phyloP scores from a whole-genome alignment of 2,113 vertebrate genomes.

The Heterocephalus glaber region DNA sequence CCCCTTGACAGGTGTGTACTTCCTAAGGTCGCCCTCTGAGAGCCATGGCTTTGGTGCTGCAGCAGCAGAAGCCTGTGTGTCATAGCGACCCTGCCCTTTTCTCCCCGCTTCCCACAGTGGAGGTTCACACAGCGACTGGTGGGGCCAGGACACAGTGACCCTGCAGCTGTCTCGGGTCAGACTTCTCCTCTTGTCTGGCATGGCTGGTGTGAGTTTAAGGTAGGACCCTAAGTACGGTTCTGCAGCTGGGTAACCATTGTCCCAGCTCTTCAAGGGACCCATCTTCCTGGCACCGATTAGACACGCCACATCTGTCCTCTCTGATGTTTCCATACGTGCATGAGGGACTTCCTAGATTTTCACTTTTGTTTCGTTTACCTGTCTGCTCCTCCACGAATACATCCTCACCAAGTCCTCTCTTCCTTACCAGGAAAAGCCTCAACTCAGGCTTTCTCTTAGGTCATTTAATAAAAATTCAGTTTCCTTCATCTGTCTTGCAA shows the following conservation, averaged over 20 bases:
- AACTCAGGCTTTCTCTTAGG: slow-evolving; percentile 15
- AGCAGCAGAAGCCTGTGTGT: background rate
- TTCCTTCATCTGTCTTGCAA: background rate
- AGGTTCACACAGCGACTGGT: background rate
- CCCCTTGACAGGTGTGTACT: background rate
- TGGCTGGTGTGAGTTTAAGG: background rate
- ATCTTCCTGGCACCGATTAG: background rate
- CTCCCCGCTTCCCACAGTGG: background rate
- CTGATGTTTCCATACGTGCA: background rate
- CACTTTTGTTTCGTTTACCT: background rate
- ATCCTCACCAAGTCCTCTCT: background rate
- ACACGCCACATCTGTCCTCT: background rate
- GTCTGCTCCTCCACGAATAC: background rate
- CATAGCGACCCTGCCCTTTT: background rate
- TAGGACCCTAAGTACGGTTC: background rate
- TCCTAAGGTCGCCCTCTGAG: background rate
- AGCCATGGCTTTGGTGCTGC: background rate
- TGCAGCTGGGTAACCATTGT: background rate
- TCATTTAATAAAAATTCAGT: background rate
- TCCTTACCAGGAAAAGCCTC: background rate
- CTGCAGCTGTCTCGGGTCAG: background rate
- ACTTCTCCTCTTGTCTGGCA: background rate
- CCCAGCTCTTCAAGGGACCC: background rate
- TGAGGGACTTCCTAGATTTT: background rate
- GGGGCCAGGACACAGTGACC: background rate